Base-by-base conservation (phyloP, 2,888 invertebrate genomes). In the Scelioninae gen. 1 region DNA sequence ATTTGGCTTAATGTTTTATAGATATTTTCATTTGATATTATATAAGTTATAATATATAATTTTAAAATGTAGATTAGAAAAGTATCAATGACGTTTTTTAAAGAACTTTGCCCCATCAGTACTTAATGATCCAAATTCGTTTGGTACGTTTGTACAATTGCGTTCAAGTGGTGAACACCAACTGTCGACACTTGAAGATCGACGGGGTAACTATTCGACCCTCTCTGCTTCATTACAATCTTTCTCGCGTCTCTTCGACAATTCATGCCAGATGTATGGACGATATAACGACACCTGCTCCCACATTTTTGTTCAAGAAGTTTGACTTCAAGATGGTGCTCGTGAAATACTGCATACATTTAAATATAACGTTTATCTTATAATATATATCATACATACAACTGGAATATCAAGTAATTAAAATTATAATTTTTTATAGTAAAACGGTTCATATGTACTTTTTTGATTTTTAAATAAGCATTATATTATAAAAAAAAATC, bases 121-220 rank as follows among this genome's bases (percentile, higher is more conserved):
- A 77, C 63, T 79, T 69, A 69, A 81, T 69, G 84, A 72, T 74
- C 83, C 76, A 83, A 74, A 74, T 65, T 82, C 74, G 74, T 62
- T 69, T 78, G 71, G 83, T 81, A 69, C 88, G 88, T 90, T 90
- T 90, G 88, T 90, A 86, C 87, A 86, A 87, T 87, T 85, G 85
- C 85, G 85, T 84, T 91, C 89, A 84, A 92, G 91, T 91, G 89
- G 88, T 88, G 89, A 89, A 90, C 89, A 89, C 92, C 92, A 92
- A 92, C 92, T 92, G 92, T 92, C 91, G 92, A 88, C 88, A 89
- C 92, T 91, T 86, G 87, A 90, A 82, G 86, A 86, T 86, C 84
- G 79, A 84, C 85, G 85, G 85, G 86, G 85, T 83, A 83, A 84
- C 80, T 66, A 74, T 82, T 80, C 74, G 69, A 77, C 66, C 80